Evolutionary conservation across 2,797 vertebrate genomes (phyloP), one percentile per base, ranked within the genome.

Genomic region (Sitta carolinensis): DNA sequence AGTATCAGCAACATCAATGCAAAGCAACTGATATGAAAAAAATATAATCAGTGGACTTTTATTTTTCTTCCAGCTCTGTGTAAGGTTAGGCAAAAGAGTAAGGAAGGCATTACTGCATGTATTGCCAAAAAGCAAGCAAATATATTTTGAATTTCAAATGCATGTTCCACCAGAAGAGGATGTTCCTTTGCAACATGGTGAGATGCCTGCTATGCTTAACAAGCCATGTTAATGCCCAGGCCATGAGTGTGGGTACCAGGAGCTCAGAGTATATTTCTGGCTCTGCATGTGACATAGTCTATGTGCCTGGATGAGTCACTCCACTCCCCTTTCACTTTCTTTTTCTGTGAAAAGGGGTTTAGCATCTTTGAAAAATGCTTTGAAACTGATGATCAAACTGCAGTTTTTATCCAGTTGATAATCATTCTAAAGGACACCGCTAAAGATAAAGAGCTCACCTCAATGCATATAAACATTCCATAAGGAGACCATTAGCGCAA

Each of bases 331-430:
- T 95, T 97, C 87, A 94, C 90, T 94, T 97, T 95, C 81, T 47
- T 94, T 92, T 95, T 95, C 90, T 84, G 19, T 87, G 84, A 95
- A 92, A 89, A 95, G 22, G 57, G 18, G 32, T 76, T 83, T 73
- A 87, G 62, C 58, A 21, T 48, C 68, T 92, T 83, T 84, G 69
- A 62, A 87, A 94, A 83, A 78, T 68, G 73, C 43, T 89, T 92
- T 91, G 51, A 89, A 83, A 90, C 27, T 22, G 54, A 58, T 85
- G 57, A 67, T 48, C 38, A 68, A 96, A 75, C 50, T 48, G 34
- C 29, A 36, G 36, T 36, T 36, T 36, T 36, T 36, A 36, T 36
- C 36, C 77, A 85, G 27, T 48, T 59, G 48, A 50, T 76, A 88
- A 57, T 36, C 3, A 29, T 64, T 55, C 55, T 47, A 64, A 78